Evolutionary conservation across 2,113 vertebrate species (phyloP), one percentile per base, ranked within the genome.

Genomic region (Salvator merianae): DNA sequence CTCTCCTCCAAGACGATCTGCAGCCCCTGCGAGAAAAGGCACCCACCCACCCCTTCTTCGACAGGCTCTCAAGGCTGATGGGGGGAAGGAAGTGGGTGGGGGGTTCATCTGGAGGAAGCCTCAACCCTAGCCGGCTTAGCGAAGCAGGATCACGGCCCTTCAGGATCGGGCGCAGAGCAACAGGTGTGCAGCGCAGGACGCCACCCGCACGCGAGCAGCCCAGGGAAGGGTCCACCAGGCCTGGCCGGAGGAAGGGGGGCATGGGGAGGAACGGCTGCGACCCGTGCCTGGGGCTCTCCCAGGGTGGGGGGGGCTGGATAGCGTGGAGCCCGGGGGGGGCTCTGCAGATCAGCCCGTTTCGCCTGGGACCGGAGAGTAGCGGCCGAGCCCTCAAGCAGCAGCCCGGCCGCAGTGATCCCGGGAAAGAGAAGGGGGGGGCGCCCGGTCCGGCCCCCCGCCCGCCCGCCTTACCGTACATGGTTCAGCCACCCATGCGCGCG

Each of bases 381-480:
- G 28, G 63, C 32, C 32, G 55, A 12, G 34, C 26, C 8, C 14
- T 1, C 77, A 65, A 63, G 77, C 26, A 63, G 77, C 26, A 3
- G 55, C 77, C 59, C 63, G 34, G 36, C 59, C 76, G 32, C 28
- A 18, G 59, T 28, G 55, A 36, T 34, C n/a, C 1, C 18, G 3
- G n/a, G 20, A 14, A 7, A 75, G 34, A 3, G 24, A 14, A 32
- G 55, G 4, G 24, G 4, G 32, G 2, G 12, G 0, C 55, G 53
- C 7, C 4, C 14, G 30, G 16, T 22, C 36, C 36, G n/a, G n/a
- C 71, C 20, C 7, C 71, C 10, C 34, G 36, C 34, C 14, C 53
- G 28, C 59, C 32, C 9, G 38, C 59, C 71, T 83, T 83, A 83
- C 81, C 81, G 71, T 83, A 83, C 81, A 83, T 83, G 59, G 40